phyloP scores from a whole-genome alignment of 2,113 vertebrate genomes.

The Ornithorhynchus anatinus region DNA sequence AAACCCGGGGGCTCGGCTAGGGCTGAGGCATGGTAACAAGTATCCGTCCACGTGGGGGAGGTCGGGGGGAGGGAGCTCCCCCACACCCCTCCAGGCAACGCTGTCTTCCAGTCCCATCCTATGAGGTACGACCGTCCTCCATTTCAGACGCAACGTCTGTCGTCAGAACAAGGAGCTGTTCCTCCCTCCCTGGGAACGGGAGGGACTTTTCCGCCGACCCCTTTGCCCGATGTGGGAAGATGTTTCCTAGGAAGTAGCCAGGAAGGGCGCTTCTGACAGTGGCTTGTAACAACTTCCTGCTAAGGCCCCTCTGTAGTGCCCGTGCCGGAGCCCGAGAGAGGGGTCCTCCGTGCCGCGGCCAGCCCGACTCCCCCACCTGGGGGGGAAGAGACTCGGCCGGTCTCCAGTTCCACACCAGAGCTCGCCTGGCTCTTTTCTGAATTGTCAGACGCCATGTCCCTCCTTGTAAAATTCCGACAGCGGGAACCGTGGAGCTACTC shows the following conservation, averaged over 20 bases:
- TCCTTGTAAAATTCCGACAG: not conserved
- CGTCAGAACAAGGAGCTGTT: not conserved
- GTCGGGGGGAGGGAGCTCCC: constrained; percentile 26
- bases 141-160: not conserved
- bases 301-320: not conserved
- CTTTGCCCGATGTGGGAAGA: no score
- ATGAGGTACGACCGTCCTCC: not conserved
- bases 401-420: no score
- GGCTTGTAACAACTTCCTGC: not conserved
- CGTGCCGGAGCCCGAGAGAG: not conserved
- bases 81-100: constrained; percentile 39
- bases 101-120: constrained; percentile 19
- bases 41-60: constrained; percentile 59
- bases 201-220: not conserved
- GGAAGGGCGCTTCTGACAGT: not conserved
- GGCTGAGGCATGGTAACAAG: constrained; percentile 64
- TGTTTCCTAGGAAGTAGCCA: no score
- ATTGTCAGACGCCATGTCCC: not conserved
- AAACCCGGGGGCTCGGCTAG: constrained; percentile 50
- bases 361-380: not conserved
- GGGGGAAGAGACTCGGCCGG: not conserved
- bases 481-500: not conserved
- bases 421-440: not conserved
- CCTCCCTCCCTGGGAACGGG: fast-evolving
- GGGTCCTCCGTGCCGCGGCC: not conserved